phyloP scores from a whole-genome alignment of 92 coral and sea anemone species.

The Nematostella vectensis region DNA sequence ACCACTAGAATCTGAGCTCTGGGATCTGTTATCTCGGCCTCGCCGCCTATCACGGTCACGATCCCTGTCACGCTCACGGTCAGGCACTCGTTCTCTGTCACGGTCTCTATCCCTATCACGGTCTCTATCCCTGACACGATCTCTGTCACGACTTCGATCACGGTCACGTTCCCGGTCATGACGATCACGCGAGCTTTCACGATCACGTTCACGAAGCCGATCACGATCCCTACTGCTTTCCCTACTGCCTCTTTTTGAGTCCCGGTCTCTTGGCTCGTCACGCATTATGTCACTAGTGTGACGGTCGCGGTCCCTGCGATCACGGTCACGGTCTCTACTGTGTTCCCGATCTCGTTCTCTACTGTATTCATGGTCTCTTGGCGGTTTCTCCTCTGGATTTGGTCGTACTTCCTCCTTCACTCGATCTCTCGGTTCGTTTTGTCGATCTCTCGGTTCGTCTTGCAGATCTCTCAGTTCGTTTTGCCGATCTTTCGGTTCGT shows the following conservation, averaged over 20 bases:
- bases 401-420: conserved; percentile 10
- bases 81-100: conserved; percentile 32
- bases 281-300: conserved; percentile 3
- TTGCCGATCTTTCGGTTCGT: conserved; percentile 18
- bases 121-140: conserved; percentile 34
- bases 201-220: conserved; percentile 29
- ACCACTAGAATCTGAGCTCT: conserved; percentile 16
- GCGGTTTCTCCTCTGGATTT: conserved; percentile 14
- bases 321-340: conserved; percentile 35
- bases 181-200: conserved; percentile 41
- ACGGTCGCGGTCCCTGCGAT: too few species aligned
- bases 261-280: too few species aligned
- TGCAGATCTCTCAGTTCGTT: background rate
- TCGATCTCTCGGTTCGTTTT: conserved; percentile 18
- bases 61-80: conserved; percentile 39
- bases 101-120: conserved; percentile 37
- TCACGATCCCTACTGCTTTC: conserved; percentile 31
- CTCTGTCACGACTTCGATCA: conserved; percentile 23
- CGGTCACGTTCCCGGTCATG: conserved; percentile 29
- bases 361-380: conserved; percentile 33
- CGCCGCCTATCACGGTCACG: conserved; percentile 52
- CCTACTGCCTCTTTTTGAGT: conserved; percentile 7
- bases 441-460: background rate
- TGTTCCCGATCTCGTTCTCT: conserved; percentile 33
- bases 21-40: conserved; percentile 35